Evolutionary conservation across 2,113 vertebrate genomes (phyloP).

Genomic region (Embiotoca jacksoni): DNA sequence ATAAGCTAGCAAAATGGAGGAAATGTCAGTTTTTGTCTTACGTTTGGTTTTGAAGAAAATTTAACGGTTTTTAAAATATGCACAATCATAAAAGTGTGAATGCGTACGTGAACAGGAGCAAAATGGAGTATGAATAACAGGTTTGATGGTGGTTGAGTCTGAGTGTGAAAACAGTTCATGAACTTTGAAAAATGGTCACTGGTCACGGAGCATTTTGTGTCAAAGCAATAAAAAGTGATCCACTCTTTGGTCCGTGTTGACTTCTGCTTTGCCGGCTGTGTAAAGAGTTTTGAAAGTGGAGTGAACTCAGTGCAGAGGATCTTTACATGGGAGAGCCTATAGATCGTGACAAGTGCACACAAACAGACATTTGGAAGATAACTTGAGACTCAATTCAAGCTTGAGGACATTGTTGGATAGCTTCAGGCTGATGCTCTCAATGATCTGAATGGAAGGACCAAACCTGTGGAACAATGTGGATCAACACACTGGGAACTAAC

Average conservation of each 20-base stretch:
- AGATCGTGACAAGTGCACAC: background rate
- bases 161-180: background rate
- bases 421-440: slow-evolving; percentile 30
- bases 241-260: background rate
- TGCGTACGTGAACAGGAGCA: background rate
- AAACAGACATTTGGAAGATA: background rate
- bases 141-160: too few relatives aligned
- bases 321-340: background rate
- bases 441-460: slow-evolving; percentile 55
- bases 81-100: too few relatives aligned
- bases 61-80: background rate
- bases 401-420: slow-evolving; percentile 14
- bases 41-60: too few relatives aligned
- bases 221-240: background rate
- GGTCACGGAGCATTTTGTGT: background rate
- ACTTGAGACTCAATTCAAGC: slow-evolving; percentile 22
- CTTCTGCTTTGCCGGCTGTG: background rate
- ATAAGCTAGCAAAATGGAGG: too few relatives aligned
- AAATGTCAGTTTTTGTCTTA: too few relatives aligned
- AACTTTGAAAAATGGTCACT: background rate
- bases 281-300: slow-evolving; percentile 12
- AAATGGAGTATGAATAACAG: background rate
- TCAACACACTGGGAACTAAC: slow-evolving; percentile 64
- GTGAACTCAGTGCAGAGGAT: background rate
- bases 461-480: slow-evolving; percentile 53